Evolutionary conservation across 2,888 invertebrate genomes (phyloP), one percentile per base, ranked within the genome.

Genomic region (Ceramica pisi): DNA sequence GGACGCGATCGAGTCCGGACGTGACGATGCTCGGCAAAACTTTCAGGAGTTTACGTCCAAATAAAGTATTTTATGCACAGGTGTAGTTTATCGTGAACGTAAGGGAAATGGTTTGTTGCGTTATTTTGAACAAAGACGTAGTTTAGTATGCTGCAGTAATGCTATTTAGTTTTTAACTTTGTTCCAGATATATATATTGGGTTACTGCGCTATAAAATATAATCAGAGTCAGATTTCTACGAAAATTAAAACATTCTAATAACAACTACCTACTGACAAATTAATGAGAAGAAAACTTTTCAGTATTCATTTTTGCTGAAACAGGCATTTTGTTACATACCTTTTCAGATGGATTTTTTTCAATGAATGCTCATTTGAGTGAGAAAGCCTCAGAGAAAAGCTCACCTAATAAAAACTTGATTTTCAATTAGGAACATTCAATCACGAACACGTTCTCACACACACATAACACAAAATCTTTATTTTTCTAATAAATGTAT

Each of bases 1-100:
- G 89, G 90, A 82, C 82, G 71, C 82, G 72, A 79, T 64, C 70
- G 75, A 50, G 87, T 66, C 65, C 74, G 87, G 92, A 91, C 90
- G 93, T 91, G 90, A 78, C 71, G 71, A 67, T 12, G 72, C 48
- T 59, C 51, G 48, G 78, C 73, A 75, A 89, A 94, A 93, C 88
- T 92, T 92, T 90, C 78, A 83, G 79, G 79, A 83, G 85, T 87
- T 90, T 90, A 91, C 92, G 92, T 86, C 82, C 75, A 80, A 65
- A 75, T 64, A 67, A 66, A 79, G 60, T 78, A 79, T 79, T 81
- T 80, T 73, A 75, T 66, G 65, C 67, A 50, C 73, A 78, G 74
- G 71, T 85, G 72, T 81, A 73, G 44, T 81, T 72, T 78, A 77
- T 83, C 50, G 70, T 46, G 38, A 57, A 74, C 57, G 55, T 63